phyloP scores from a whole-genome alignment of 2,888 invertebrate genomes.

The Caenorhabditis sp. region DNA sequence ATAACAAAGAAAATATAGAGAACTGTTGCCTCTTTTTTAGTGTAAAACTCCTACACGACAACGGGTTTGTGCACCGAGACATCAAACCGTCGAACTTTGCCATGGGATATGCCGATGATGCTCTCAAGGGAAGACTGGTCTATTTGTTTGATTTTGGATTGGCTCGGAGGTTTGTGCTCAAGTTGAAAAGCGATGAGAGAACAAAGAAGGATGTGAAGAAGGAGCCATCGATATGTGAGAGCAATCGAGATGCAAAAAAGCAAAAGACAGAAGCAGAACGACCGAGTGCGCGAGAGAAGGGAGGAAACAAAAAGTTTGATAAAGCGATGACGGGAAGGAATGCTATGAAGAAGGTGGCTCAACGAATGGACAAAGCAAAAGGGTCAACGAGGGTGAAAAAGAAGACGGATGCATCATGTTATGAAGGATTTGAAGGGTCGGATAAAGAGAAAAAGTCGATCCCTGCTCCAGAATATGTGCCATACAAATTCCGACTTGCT shows the following conservation, averaged over 20 bases:
- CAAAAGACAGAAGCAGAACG: background rate
- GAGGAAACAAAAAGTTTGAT: background rate
- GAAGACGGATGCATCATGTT: background rate
- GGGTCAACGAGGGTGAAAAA: background rate
- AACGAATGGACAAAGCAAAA: background rate
- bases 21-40: slow-evolving; percentile 2
- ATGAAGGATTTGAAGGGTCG: background rate
- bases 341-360: background rate
- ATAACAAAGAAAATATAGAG: background rate
- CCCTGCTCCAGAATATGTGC: background rate
- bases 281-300: background rate
- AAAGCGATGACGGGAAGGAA: background rate
- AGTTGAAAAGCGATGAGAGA: background rate
- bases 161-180: slow-evolving; percentile 7
- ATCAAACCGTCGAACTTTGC: slow-evolving; percentile 39
- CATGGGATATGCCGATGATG: slow-evolving; percentile 13
- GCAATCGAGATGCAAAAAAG: background rate
- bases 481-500: slow-evolving; percentile 14
- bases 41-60: slow-evolving; percentile 23
- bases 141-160: slow-evolving; percentile 34
- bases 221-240: background rate
- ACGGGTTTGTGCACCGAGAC: slow-evolving; percentile 34
- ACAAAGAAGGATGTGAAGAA: background rate
- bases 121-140: slow-evolving; percentile 23
- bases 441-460: background rate